phyloP scores from a whole-genome alignment of 2,888 invertebrate genomes.

The Stenolophus ochropezus region DNA sequence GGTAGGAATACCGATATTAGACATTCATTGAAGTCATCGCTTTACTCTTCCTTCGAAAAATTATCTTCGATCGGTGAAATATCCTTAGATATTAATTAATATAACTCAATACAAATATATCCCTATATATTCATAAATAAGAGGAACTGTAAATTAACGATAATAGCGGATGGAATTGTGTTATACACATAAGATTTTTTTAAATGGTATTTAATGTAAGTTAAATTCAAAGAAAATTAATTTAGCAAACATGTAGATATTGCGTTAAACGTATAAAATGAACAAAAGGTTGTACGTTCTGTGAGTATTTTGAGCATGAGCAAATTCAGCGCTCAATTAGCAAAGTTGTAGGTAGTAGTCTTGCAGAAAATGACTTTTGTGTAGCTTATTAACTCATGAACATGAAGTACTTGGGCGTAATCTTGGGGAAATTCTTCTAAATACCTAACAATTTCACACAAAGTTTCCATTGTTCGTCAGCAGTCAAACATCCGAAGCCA shows the following conservation, averaged over 20 bases:
- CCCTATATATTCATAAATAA: no score
- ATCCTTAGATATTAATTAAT: no score
- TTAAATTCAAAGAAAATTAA: no score
- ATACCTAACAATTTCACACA: slow-evolving; percentile 52
- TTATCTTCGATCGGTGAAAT: no score
- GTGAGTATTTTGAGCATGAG: background rate
- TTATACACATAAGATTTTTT: no score
- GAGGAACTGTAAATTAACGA: no score
- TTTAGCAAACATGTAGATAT: background rate
- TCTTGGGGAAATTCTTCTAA: slow-evolving; percentile 45
- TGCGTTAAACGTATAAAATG: background rate
- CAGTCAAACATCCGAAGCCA: slow-evolving; percentile 36
- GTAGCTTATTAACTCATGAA: background rate
- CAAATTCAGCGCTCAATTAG: background rate
- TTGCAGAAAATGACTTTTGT: background rate
- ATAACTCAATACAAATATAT: no score
- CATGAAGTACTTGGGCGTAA: background rate
- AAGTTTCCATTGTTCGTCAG: slow-evolving; percentile 46
- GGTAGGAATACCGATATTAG: no score
- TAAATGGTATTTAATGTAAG: no score
- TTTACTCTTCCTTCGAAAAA: no score
- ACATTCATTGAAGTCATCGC: no score
- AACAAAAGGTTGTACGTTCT: background rate
- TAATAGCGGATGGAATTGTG: no score
- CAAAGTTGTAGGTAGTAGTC: background rate